Base-by-base conservation (phyloP, 2,113 vertebrate genomes). In the Spheniscus mendiculus region DNA sequence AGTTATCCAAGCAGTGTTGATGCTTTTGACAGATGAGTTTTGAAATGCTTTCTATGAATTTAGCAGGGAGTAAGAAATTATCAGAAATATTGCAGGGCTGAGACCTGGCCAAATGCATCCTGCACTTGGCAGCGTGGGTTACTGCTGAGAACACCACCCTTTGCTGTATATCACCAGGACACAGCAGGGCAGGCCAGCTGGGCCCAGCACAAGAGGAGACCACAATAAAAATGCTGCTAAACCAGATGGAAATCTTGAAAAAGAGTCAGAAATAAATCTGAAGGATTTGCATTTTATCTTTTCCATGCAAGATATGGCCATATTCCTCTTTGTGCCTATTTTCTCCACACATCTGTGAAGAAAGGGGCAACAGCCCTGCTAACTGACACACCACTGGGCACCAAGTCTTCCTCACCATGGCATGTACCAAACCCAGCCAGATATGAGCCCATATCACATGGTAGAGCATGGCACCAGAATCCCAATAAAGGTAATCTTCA, bases 261-360 rank as follows among this genome's bases (percentile, higher is more conserved):
- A 84, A 66, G 17, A 30, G 14, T 53, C 83, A 59, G 83, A 83
- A 83, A 87, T 76, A 44, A 72, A 65, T 20, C 65, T 34, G 49
- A 13, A 72, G n/a, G 50, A 19, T 72, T 72, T 79, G 30, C 11
- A 8, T 79, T 91, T 89, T 58, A 20, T 25, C 76, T 86, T 78
- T 76, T 29, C 18, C 6, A 0, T 1, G 5, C 22, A 45, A 74
- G 67, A 9, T 5, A 30, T 0, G 17, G 36, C 49, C 10, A 0
- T 6, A 21, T 19, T 73, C 38, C 11, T 34, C 42, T 56, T 34
- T 15, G 16, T 22, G 20, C 1, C 5, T 34, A 1, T 55, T 52
- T 74, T 79, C 49, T 5, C 15, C 20, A 26, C 4, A 0, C 13
- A 4, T 22, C 22, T 36, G 14, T 12, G 55, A 49, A 49, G 42